A percentile compares a stretch with the other conserved stretches of the same genome.
Evolutionary conservation across 1,140 invertebrate genomes (phyloP).

Genomic region (Papilio polytes): DNA sequence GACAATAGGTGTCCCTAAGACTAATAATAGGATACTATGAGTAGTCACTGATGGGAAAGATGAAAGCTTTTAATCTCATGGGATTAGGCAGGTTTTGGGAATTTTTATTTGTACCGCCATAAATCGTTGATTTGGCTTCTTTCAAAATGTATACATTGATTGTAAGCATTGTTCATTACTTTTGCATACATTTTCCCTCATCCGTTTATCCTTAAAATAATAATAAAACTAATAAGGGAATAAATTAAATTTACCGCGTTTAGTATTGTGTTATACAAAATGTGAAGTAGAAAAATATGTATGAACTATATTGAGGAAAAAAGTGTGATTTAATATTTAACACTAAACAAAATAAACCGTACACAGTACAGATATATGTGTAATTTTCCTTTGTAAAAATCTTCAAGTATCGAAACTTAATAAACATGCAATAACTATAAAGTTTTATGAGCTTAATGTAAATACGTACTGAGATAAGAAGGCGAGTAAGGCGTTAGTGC

Average conservation of each 20-base stretch:
- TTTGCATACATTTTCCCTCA: not conserved
- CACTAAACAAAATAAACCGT: not conserved
- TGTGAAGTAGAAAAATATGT: too few relatives aligned
- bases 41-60: too few relatives aligned
- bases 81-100: too few relatives aligned
- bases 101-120: too few relatives aligned
- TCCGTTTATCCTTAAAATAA: not conserved
- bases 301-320: too few relatives aligned
- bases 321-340: too few relatives aligned
- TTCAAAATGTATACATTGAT: too few relatives aligned
- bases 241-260: not conserved
- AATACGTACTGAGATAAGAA: constrained; percentile 76
- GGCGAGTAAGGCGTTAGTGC: constrained; percentile 60
- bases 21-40: too few relatives aligned
- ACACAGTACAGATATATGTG: not conserved
- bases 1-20: not conserved
- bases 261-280: not conserved
- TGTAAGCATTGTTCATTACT: too few relatives aligned
- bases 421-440: constrained; percentile 8
- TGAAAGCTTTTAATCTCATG: too few relatives aligned
- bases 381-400: not conserved
- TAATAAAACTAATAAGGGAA: not conserved
- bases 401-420: not conserved
- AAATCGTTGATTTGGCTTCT: too few relatives aligned
- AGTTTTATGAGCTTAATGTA: constrained; percentile 23